Conservation (phyloP, 1,140 invertebrate genomes). For the Hyles euphorbiae region DNA sequence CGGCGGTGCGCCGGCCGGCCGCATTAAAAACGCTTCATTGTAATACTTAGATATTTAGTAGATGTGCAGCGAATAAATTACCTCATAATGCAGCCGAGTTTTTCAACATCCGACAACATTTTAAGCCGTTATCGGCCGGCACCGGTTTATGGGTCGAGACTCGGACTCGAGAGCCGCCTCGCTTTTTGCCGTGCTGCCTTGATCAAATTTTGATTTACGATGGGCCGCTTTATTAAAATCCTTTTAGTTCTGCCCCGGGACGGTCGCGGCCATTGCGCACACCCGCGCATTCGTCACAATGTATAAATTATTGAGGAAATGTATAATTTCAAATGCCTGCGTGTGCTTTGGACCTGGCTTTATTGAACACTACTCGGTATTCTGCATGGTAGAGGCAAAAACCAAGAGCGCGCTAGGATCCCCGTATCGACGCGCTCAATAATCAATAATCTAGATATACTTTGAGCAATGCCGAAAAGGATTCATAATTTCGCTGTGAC, state of each 20-base stretch:
- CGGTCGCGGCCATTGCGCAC: constrained; percentile 14
- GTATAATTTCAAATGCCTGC: neutral
- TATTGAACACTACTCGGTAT: no score
- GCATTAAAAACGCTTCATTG: constrained; percentile 47
- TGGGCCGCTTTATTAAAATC: constrained; percentile 37
- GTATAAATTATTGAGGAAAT: constrained; percentile 39
- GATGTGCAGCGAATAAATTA: constrained; percentile 34
- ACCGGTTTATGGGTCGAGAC: constrained; percentile 30
- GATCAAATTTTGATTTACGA: constrained; percentile 56
- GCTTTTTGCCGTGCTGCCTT: constrained; percentile 38
- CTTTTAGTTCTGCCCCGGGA: constrained; percentile 33
- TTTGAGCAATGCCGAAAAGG: no score
- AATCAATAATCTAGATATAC: no score
- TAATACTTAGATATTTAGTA: constrained; percentile 62
- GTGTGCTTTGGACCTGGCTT: no score
- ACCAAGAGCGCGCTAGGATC: no score
- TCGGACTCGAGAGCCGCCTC: neutral
- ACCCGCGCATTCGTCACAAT: constrained; percentile 31
- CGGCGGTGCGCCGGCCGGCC: constrained; percentile 7
- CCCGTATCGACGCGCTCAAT: no score
- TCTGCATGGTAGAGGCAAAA: no score
- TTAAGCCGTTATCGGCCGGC: constrained; percentile 41
- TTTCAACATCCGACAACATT: constrained; percentile 43
- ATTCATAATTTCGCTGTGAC: no score
- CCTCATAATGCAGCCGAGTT: constrained; percentile 41